A percentile compares a stretch with the other conserved stretches of the same genome.
These are phyloP conservation scores for Charaxes varanes DNA, from an alignment of 1,140 invertebrate genomes.

Conservation along the genomic window DNA sequence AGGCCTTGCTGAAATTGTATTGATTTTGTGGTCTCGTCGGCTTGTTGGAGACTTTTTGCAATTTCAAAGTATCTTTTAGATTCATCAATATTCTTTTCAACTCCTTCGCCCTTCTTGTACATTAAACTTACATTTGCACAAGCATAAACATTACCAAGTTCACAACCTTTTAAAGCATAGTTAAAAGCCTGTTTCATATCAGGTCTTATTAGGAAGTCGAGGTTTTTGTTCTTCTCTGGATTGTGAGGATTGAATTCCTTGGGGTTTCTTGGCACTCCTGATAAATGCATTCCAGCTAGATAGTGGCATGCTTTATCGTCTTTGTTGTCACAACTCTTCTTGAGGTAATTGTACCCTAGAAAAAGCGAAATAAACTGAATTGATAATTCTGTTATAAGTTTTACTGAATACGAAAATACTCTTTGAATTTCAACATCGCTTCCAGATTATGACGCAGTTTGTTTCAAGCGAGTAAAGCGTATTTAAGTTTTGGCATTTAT, in stretches of 20 bases:
- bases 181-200: constrained; percentile 86
- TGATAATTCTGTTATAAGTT: too few relatives aligned
- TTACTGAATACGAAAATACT: too few relatives aligned
- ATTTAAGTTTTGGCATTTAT: too few relatives aligned
- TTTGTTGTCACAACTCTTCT: constrained; percentile 81
- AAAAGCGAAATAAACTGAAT: too few relatives aligned
- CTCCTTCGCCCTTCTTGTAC: constrained; percentile 84
- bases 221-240: constrained; percentile 54
- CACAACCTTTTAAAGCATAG: constrained; percentile 84
- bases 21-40: constrained; percentile 75
- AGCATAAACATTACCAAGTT: constrained; percentile 86
- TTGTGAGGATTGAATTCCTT: constrained; percentile 51
- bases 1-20: constrained; percentile 82
- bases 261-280: constrained; percentile 77
- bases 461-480: too few relatives aligned
- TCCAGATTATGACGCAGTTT: too few relatives aligned
- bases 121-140: constrained; percentile 91
- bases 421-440: too few relatives aligned
- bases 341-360: constrained; percentile 79
- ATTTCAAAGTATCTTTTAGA: constrained; percentile 83
- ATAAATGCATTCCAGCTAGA: constrained; percentile 85
- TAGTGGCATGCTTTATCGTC: constrained; percentile 87
- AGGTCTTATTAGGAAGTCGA: constrained; percentile 77
- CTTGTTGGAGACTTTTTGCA: constrained; percentile 81
- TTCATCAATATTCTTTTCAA: constrained; percentile 80